Conservation (phyloP, 2,888 invertebrate species). For the Ormia ochracea region DNA sequence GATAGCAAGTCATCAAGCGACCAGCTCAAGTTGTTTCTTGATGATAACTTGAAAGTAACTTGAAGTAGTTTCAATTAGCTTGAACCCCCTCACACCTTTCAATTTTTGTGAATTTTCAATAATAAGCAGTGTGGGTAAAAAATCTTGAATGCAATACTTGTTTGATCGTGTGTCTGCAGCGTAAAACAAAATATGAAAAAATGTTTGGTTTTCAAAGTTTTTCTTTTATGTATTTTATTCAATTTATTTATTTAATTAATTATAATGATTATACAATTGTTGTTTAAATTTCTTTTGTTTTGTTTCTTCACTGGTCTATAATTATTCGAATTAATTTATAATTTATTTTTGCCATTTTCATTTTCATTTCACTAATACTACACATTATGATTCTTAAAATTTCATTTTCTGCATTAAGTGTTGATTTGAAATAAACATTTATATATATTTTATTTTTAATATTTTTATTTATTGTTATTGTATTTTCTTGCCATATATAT, state of each 20-base stretch:
- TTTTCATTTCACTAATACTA: conserved; percentile 53
- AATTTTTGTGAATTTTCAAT: too few species aligned
- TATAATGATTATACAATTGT: conserved; percentile 57
- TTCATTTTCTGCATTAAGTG: background rate
- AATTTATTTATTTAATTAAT: conserved; percentile 45
- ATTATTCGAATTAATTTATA: conserved; percentile 49
- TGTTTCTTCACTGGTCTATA: conserved; percentile 56
- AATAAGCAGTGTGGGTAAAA: too few species aligned
- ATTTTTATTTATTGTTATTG: conserved; percentile 13
- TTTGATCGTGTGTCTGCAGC: too few species aligned
- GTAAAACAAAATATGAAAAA: background rate
- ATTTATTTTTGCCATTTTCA: conserved; percentile 32
- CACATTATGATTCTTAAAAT: conserved; percentile 15
- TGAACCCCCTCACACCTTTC: too few species aligned
- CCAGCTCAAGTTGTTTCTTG: too few species aligned
- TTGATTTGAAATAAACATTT: conserved; percentile 46
- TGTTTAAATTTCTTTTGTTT: conserved; percentile 25
- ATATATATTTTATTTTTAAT: background rate
- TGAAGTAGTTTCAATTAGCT: too few species aligned
- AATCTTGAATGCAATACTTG: too few species aligned
- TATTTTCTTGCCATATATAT: conserved; percentile 22
- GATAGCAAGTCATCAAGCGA: too few species aligned
- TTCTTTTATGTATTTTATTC: conserved; percentile 30
- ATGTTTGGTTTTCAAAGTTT: background rate
- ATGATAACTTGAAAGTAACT: too few species aligned